Percentiles rank a stretch among this genome's conserved stretches.
These are phyloP conservation scores for Sinelater perroti DNA, from an alignment of 2,888 invertebrate genomes.

Conservation along the genomic window DNA sequence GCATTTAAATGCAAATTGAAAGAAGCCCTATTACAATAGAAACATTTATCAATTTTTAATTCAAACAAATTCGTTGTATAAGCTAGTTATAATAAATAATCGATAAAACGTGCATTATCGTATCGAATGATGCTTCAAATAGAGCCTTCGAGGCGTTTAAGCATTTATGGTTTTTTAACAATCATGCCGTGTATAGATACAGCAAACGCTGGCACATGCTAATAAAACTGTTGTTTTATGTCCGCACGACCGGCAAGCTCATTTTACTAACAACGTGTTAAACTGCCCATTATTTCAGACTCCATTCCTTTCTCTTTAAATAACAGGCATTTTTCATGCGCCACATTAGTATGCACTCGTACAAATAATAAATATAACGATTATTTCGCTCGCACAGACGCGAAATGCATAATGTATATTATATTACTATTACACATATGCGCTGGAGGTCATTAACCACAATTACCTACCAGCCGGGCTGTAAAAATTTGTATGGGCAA, in stretches of 20 bases:
- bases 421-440: constrained; percentile 8
- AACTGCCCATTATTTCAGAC: background rate
- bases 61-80: no score
- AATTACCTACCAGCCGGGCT: constrained; percentile 7
- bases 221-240: background rate
- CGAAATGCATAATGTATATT: constrained; percentile 16
- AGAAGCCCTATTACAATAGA: no score
- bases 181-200: no score
- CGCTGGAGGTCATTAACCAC: constrained; percentile 21
- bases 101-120: no score
- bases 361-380: background rate
- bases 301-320: constrained; percentile 13
- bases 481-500: constrained; percentile 20
- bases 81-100: no score
- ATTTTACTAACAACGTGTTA: constrained; percentile 1
- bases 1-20: no score
- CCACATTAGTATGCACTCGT: background rate
- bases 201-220: background rate
- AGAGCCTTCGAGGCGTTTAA: no score
- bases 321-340: background rate
- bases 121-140: no score
- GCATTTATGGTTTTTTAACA: no score
- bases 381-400: background rate
- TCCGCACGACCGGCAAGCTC: background rate
- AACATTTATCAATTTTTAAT: no score